Conservation (phyloP, 1,140 invertebrate species). For the Acromyrmex echinatior region DNA sequence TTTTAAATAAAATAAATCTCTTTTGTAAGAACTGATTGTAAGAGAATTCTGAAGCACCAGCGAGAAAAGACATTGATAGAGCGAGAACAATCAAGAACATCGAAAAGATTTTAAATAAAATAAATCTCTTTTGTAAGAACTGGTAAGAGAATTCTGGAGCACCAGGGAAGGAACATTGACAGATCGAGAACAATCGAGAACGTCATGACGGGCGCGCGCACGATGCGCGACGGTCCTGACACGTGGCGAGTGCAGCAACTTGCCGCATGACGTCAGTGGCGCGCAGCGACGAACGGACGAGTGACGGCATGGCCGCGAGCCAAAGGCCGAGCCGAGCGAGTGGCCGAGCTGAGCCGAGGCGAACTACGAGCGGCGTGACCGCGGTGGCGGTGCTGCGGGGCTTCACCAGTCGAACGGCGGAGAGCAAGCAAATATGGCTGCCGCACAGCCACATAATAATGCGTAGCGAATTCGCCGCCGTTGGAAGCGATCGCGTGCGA, state of each 20-base stretch:
- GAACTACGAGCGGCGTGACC: conserved; percentile 37
- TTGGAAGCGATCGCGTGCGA: conserved; percentile 73
- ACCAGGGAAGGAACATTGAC: neutral
- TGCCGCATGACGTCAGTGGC: conserved; percentile 76
- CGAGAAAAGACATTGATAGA: neutral
- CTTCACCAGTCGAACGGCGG: conserved; percentile 69
- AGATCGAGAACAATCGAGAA: neutral
- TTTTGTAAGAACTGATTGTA: too few relatives aligned
- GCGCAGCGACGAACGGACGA: too few relatives aligned
- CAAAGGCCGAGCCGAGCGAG: conserved; percentile 76
- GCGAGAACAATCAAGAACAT: neutral
- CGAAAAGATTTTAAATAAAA: neutral
- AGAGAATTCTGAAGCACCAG: neutral
- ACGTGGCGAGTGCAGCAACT: neutral
- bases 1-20: conserved; percentile 14
- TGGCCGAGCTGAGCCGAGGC: conserved; percentile 70
- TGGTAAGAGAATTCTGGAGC: neutral
- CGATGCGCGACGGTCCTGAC: neutral
- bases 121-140: too few relatives aligned
- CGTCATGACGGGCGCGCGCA: neutral
- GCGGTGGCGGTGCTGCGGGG: neutral
- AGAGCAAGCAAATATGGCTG: conserved; percentile 84
- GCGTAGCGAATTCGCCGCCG: conserved; percentile 76
- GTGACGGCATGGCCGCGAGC: conserved; percentile 73
- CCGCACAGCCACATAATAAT: conserved; percentile 81